A percentile compares a stretch with the other conserved stretches of the same genome.
Evolutionary conservation across 2,797 vertebrate genomes (phyloP).

Genomic region (Xiphorhynchus erythropygius): DNA sequence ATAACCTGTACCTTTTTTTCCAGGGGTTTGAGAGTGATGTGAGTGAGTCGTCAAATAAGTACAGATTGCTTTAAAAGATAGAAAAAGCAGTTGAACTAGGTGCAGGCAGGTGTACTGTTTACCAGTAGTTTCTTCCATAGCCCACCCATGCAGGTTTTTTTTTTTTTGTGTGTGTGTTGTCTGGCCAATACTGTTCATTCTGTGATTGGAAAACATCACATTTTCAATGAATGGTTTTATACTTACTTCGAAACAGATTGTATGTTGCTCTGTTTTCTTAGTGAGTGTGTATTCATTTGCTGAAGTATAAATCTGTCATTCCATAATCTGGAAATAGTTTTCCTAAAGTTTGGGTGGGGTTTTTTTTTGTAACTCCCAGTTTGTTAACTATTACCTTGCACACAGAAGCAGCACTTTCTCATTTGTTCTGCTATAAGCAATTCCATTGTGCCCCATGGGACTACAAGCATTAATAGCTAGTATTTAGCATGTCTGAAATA

Average conservation of each 20-base stretch:
- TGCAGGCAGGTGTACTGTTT: background rate
- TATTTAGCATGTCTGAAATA: background rate
- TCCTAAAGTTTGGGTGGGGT: background rate
- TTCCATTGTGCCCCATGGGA: background rate
- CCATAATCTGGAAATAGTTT: conserved; percentile 16
- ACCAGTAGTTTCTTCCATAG: background rate
- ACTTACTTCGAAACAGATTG: conserved; percentile 16
- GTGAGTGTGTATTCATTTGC: background rate
- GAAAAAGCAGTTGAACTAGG: background rate
- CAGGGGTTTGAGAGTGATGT: background rate
- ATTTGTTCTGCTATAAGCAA: background rate
- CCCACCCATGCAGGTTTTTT: background rate
- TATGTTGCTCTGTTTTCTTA: conserved; percentile 3
- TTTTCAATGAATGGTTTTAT: background rate
- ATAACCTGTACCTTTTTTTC: background rate
- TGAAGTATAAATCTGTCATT: background rate
- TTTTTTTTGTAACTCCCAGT: background rate
- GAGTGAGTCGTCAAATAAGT: background rate
- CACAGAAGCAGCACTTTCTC: background rate
- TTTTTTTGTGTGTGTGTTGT: background rate
- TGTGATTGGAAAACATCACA: background rate
- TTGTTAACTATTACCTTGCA: conserved; percentile 40
- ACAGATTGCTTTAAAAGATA: background rate
- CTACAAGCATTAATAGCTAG: background rate
- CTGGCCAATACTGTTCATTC: background rate